A percentile compares a stretch with the other conserved stretches of the same genome.
Evolutionary conservation across 2,888 invertebrate species (phyloP).

Genomic region (Argyra leucocephala): DNA sequence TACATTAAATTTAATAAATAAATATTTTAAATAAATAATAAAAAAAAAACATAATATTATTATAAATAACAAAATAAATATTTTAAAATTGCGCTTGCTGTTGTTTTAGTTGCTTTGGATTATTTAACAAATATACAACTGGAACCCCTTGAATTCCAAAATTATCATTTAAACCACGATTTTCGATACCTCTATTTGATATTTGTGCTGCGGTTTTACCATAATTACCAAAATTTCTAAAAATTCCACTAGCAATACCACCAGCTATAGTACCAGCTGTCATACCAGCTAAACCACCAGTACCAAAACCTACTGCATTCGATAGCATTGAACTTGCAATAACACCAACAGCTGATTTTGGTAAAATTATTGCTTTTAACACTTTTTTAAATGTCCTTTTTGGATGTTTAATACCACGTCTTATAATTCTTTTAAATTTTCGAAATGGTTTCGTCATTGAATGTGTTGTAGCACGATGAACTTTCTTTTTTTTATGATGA

Average conservation of each 20-base stretch:
- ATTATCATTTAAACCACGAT: not conserved
- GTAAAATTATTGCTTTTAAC: not conserved
- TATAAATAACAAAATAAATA: no score
- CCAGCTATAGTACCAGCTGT: not conserved
- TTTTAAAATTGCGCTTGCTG: no score
- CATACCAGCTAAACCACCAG: not conserved
- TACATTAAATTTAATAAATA: no score
- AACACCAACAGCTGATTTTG: not conserved
- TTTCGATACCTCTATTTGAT: not conserved
- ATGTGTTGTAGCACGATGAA: not conserved
- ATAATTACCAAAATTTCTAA: not conserved
- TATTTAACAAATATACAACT: not conserved
- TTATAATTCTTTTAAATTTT: not conserved
- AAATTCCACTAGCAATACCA: conserved; percentile 1
- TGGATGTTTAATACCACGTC: not conserved
- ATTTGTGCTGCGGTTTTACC: not conserved
- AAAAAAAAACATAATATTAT: no score
- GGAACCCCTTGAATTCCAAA: not conserved
- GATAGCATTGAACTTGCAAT: not conserved
- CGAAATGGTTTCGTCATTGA: not conserved
- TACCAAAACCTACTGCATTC: not conserved
- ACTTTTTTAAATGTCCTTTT: not conserved
- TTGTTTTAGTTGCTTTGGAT: no score
- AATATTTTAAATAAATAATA: no score
- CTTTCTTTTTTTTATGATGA: not conserved